Conservation (phyloP, 2,888 invertebrate genomes). For the Andrena haemorrhoa region DNA sequence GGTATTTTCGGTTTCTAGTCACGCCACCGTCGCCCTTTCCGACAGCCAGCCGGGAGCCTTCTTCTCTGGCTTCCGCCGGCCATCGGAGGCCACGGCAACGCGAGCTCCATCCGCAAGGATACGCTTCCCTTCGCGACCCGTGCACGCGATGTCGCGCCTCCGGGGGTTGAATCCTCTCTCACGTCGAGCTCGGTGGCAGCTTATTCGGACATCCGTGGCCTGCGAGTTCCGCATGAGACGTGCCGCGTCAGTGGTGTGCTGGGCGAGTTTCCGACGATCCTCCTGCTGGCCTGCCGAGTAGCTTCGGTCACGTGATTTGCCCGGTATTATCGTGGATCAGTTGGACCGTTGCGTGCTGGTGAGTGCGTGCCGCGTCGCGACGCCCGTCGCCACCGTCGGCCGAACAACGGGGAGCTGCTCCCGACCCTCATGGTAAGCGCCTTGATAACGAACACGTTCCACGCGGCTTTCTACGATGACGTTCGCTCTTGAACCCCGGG, state of each 20-base stretch:
- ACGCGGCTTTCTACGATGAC: not conserved
- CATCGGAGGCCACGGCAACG: not conserved
- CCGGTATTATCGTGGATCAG: slow-evolving; percentile 47
- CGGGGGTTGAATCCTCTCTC: too few relatives aligned
- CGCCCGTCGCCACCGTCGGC: slow-evolving; percentile 39
- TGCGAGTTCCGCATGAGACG: not conserved
- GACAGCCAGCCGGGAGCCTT: not conserved
- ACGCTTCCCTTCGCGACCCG: not conserved
- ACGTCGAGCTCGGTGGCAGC: too few relatives aligned
- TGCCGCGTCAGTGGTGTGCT: slow-evolving; percentile 62
- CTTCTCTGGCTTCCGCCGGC: not conserved
- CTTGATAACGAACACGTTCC: slow-evolving; percentile 9
- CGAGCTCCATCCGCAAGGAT: not conserved
- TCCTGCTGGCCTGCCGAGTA: slow-evolving; percentile 30
- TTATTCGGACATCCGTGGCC: not conserved
- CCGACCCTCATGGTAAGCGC: slow-evolving; percentile 60
- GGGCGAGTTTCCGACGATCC: slow-evolving; percentile 44
- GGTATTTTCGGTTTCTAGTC: slow-evolving; percentile 63
- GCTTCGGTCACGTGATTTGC: slow-evolving; percentile 60
- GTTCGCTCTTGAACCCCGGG: slow-evolving; percentile 6
- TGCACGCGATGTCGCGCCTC: not conserved
- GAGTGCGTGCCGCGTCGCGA: slow-evolving; percentile 61
- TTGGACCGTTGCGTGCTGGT: slow-evolving; percentile 57
- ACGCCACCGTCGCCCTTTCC: slow-evolving; percentile 29
- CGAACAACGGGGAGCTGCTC: slow-evolving; percentile 19